Conservation (phyloP, 1,140 invertebrate genomes). For the Lepidotrigona ventralis region DNA sequence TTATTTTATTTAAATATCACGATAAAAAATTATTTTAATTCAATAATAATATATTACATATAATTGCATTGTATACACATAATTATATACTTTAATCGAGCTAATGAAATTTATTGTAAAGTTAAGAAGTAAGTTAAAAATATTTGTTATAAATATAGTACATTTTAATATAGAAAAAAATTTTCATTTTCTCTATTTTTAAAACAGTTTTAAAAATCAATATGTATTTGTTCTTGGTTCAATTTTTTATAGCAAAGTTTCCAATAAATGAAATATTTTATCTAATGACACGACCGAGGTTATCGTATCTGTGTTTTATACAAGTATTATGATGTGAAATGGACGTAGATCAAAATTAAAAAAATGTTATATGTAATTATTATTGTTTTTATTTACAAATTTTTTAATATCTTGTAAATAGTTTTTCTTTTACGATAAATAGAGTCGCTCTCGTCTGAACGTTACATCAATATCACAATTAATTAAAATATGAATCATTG, state of each 20-base stretch:
- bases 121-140: neutral
- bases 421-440: neutral
- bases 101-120: neutral
- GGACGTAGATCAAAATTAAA: neutral
- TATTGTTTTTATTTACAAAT: neutral
- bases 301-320: neutral
- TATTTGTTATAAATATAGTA: too few relatives aligned
- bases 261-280: neutral
- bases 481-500: neutral
- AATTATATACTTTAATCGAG: too few relatives aligned
- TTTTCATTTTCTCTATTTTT: neutral
- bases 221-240: neutral
- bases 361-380: neutral
- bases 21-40: neutral
- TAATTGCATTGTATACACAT: neutral
- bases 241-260: neutral
- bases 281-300: neutral
- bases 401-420: neutral
- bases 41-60: neutral
- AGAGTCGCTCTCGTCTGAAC: neutral
- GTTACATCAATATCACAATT: neutral
- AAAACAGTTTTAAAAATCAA: neutral
- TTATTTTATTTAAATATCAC: neutral
- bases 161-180: neutral
- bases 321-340: neutral